phyloP scores from a whole-genome alignment of 2,888 invertebrate species.

The Lepetodrilus schrolli region DNA sequence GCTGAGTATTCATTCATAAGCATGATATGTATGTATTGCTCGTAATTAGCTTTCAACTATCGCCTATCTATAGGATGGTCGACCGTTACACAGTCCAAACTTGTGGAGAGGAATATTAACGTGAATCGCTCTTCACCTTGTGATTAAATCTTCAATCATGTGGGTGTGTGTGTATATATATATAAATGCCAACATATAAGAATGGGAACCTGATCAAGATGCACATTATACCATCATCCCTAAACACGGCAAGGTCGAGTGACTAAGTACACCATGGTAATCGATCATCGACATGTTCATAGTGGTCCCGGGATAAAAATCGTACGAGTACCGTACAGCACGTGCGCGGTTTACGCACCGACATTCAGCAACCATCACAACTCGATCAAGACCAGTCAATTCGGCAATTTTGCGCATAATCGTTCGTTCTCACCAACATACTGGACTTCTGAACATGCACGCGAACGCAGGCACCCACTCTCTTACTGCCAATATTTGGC shows the following conservation, averaged over 20 bases:
- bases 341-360: background rate
- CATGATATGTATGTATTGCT: constrained; percentile 13
- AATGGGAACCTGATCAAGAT: constrained; percentile 20
- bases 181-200: constrained; percentile 20
- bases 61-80: constrained; percentile 5
- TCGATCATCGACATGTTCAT: constrained; percentile 13
- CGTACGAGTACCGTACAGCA: no score
- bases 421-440: background rate
- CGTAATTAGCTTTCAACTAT: no score
- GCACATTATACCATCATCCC: constrained; percentile 16
- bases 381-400: background rate
- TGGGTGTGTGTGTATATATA: no score
- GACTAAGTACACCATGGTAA: background rate
- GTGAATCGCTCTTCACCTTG: constrained; percentile 14
- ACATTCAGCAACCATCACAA: background rate
- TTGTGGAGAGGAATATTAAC: constrained; percentile 7
- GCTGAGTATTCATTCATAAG: constrained; percentile 4
- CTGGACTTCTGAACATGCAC: no score
- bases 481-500: no score
- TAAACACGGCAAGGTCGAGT: background rate
- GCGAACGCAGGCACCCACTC: background rate
- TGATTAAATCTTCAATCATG: no score
- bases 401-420: background rate
- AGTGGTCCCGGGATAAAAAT: constrained; percentile 18
- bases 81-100: constrained; percentile 18